phyloP scores from a whole-genome alignment of 2,797 vertebrate genomes.

The Hoplostethus mediterraneus region DNA sequence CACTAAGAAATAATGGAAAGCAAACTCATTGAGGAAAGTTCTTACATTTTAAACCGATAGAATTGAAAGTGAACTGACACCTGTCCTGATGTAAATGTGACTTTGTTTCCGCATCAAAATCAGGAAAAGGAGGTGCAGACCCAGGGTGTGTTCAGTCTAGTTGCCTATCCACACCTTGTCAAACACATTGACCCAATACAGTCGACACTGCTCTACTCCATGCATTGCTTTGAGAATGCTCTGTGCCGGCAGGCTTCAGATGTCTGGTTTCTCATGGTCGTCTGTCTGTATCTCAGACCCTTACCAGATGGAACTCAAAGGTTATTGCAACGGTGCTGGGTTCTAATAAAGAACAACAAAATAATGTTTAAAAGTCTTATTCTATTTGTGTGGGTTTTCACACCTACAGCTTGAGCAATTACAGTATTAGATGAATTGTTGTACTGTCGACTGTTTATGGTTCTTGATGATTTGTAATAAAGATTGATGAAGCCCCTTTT shows the following conservation, averaged over 20 bases:
- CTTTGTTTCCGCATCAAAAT: conserved; percentile 10
- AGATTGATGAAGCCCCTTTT: conserved; percentile 78
- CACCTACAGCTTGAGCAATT: conserved; percentile 69
- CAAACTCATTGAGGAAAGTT: conserved; percentile 18
- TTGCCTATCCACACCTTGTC: conserved; percentile 5
- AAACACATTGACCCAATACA: conserved; percentile 24
- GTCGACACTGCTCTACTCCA: neutral
- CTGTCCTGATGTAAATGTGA: conserved; percentile 2
- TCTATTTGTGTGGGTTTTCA: conserved; percentile 61
- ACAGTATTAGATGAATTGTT: conserved; percentile 80
- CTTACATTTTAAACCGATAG: conserved; percentile 15
- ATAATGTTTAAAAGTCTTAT: conserved; percentile 58
- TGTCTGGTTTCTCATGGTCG: conserved; percentile 42
- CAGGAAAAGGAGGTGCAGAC: neutral
- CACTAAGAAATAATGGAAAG: conserved; percentile 1
- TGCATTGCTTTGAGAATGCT: neutral
- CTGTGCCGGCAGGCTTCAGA: conserved; percentile 1
- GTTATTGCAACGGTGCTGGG: conserved; percentile 60
- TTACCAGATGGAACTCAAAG: conserved; percentile 48
- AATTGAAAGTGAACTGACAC: conserved; percentile 20
- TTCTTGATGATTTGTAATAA: conserved; percentile 82
- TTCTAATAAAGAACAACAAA: conserved; percentile 53
- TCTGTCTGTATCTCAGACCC: conserved; percentile 32
- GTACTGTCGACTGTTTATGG: conserved; percentile 78
- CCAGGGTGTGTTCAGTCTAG: conserved; percentile 4